Evolutionary conservation across 53 echinoderm and acorn worm species (phyloP).

Genomic region (Paracentrotus lividus): DNA sequence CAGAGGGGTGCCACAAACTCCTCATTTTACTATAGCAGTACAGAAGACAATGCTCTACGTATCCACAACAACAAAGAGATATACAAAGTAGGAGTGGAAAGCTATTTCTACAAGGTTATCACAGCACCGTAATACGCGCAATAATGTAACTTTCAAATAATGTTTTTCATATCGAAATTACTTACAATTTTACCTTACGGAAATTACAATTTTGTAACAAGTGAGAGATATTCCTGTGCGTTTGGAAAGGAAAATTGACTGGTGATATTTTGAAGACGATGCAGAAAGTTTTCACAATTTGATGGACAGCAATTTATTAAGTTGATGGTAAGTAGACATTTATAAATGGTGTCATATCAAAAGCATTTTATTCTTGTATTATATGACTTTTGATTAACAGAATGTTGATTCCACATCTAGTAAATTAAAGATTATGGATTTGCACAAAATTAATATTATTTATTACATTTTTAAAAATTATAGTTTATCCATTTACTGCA

Average conservation of each 20-base stretch:
- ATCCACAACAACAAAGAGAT: constrained; percentile 68
- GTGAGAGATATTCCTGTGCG: background rate
- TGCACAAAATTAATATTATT: too few species aligned
- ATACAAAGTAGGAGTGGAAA: constrained; percentile 56
- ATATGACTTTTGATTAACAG: too few species aligned
- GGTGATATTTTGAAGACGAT: background rate
- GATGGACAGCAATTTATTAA: background rate
- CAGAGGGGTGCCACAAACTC: too few species aligned
- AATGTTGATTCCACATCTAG: too few species aligned
- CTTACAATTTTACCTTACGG: background rate
- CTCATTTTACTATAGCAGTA: constrained; percentile 70
- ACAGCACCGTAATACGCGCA: too few species aligned
- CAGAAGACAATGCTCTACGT: constrained; percentile 41
- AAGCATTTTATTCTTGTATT: too few species aligned
- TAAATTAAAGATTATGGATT: too few species aligned
- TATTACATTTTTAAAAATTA: too few species aligned
- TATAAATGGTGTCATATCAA: too few species aligned
- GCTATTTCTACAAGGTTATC: constrained; percentile 13
- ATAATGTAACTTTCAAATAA: background rate
- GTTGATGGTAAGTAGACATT: background rate
- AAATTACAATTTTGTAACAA: background rate
- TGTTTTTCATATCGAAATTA: background rate
- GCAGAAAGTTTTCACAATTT: background rate
- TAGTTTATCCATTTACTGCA: too few species aligned
- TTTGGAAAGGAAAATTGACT: background rate